Conservation (phyloP, 2,797 vertebrate species). For the Pipistrellus pipistrellus region DNA sequence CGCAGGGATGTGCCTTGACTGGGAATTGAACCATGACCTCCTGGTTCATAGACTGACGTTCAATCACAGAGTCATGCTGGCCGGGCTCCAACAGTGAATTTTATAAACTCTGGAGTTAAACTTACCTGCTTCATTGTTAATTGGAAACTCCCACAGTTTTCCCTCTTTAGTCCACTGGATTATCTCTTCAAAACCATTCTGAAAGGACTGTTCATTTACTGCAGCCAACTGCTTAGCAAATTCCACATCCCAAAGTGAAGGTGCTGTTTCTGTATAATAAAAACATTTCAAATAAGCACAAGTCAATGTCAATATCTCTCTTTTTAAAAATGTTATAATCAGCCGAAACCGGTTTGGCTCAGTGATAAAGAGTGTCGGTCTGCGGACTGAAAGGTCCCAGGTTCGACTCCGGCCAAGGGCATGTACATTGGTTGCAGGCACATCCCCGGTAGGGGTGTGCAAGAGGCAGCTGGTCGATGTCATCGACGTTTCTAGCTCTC, state of each 20-base stretch:
- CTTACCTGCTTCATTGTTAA: conserved; percentile 95
- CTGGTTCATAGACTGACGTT: no score
- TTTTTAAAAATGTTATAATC: neutral
- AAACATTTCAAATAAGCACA: conserved; percentile 33
- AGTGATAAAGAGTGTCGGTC: no score
- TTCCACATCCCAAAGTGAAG: conserved; percentile 96
- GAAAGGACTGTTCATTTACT: conserved; percentile 87
- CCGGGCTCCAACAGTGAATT: neutral
- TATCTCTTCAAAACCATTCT: conserved; percentile 96
- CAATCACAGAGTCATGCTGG: neutral
- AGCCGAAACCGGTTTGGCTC: no score
- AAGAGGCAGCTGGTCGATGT: no score
- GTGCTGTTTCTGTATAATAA: conserved; percentile 82
- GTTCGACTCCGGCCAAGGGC: no score
- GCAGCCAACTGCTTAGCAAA: conserved; percentile 90
- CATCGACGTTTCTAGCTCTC: no score
- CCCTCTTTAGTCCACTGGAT: conserved; percentile 97
- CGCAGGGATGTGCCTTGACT: no score
- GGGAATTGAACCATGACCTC: no score
- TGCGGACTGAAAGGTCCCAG: no score
- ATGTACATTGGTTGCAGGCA: no score
- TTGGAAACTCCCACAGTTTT: conserved; percentile 95
- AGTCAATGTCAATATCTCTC: neutral
- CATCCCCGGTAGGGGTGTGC: no score
- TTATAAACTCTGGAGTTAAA: neutral